These are phyloP conservation scores for Melopsittacus undulatus DNA, from an alignment of 2,797 vertebrate genomes.

Conservation along the genomic window DNA sequence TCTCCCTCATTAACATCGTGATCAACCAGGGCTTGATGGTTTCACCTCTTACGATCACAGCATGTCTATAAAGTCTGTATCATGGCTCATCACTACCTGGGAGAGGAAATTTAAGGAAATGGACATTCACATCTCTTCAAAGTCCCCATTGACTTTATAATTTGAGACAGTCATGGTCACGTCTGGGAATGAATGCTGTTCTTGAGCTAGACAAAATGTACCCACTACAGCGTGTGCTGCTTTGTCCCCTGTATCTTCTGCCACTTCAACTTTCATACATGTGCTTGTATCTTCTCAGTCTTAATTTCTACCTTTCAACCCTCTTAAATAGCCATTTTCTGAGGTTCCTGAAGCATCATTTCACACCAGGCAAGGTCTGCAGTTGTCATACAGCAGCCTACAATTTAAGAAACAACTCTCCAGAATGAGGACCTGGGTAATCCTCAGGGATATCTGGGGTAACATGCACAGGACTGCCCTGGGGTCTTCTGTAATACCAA, in stretches of 20 bases:
- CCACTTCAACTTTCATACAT: not conserved
- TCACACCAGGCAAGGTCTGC: not conserved
- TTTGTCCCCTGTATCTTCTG: not conserved
- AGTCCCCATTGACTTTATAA: not conserved
- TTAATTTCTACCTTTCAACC: not conserved
- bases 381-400: not conserved
- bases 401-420: not conserved
- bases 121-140: not conserved
- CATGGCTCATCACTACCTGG: not conserved
- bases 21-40: constrained; percentile 21
- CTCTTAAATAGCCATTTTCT: not conserved
- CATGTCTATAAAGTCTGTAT: not conserved
- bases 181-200: not conserved
- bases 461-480: not conserved
- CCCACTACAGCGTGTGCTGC: not conserved
- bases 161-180: not conserved
- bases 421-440: not conserved
- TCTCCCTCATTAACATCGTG: constrained; percentile 61
- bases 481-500: not conserved
- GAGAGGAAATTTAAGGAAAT: not conserved
- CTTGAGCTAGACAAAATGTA: not conserved
- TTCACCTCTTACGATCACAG: not conserved
- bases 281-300: not conserved
- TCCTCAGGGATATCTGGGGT: not conserved
- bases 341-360: not conserved